Base-by-base conservation (phyloP, 2,113 vertebrate genomes). In the Pholis gunnellus region DNA sequence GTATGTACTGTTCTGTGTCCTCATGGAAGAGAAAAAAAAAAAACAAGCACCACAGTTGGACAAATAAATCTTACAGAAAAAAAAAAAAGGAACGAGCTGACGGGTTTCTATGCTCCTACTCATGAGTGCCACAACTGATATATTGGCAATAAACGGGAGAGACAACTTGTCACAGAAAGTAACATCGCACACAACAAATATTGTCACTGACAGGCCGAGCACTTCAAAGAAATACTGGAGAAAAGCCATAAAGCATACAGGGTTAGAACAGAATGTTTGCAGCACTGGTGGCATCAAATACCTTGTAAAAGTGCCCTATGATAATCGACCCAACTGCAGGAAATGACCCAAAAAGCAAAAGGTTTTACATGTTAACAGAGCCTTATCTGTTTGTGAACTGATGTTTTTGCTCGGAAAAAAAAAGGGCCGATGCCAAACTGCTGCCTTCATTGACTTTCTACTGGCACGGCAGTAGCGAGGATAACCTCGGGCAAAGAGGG, bases 401-500 rank as follows among this genome's bases (percentile, higher is more conserved):
- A 42, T 40, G 60, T 52, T 66, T 66, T 57, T 29, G 18, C 17
- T 20, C 31, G 22, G 34, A 63, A 1, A 22, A 34, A 13, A 15
- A 52, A 52, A 57, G 31, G 63, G 44, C 63, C 10, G 17, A n/a
- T 60, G 34, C 2, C 60, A 67, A 52, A 72, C 42, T 60, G 59
- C 14, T 25, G 18, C 25, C 34, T 57, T 38, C 29, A 52, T 7
- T 38, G 6, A 59, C 56, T 68, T 72, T 73, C n/a, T 22, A 72
- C 59, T 40, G 9, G 17, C 22, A 34, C 34, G 27, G 8, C 59
- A 29, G 61, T 1, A 42, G 1, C 0, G 10, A 48, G 52, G 66
- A 50, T 48, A 56, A 71, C 75, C 46, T 15, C 15, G 7, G 20
- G 56, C 68, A 61, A 65, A 20, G 46, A 69, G 34, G 73, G 42